phyloP scores from a whole-genome alignment of 1,140 invertebrate species.

The Hylyphantes graminicola region DNA sequence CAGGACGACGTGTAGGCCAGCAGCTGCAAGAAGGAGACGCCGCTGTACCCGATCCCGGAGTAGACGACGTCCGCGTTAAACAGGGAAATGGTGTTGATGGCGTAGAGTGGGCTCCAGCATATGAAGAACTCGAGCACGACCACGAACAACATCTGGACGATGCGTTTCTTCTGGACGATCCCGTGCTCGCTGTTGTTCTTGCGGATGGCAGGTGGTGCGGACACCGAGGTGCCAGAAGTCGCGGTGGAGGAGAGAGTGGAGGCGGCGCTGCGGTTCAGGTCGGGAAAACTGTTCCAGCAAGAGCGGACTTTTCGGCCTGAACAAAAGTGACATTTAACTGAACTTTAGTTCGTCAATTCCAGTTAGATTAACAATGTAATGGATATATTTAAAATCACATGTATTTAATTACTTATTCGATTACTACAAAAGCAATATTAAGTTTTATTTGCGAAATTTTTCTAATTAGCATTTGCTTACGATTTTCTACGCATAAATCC shows the following conservation, averaged over 20 bases:
- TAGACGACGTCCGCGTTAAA: conserved; percentile 80
- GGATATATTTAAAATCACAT: too few relatives aligned
- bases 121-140: conserved; percentile 92
- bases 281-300: conserved; percentile 50
- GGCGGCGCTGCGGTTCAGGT: conserved; percentile 5
- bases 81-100: conserved; percentile 83
- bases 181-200: conserved; percentile 82
- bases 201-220: conserved; percentile 64
- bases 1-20: conserved; percentile 88
- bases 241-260: conserved; percentile 24
- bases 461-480: too few relatives aligned
- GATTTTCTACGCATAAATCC: too few relatives aligned
- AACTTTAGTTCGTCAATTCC: too few relatives aligned
- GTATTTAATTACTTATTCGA: too few relatives aligned
- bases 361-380: too few relatives aligned
- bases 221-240: conserved; percentile 7
- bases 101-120: conserved; percentile 91
- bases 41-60: conserved; percentile 76
- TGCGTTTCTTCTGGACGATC: conserved; percentile 82
- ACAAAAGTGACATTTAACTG: too few relatives aligned
- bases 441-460: too few relatives aligned
- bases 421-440: too few relatives aligned
- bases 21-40: conserved; percentile 82
- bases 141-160: conserved; percentile 92
- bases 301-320: conserved; percentile 37